phyloP scores from a whole-genome alignment of 92 coral and sea anemone genomes.

The Siderastrea siderea region DNA sequence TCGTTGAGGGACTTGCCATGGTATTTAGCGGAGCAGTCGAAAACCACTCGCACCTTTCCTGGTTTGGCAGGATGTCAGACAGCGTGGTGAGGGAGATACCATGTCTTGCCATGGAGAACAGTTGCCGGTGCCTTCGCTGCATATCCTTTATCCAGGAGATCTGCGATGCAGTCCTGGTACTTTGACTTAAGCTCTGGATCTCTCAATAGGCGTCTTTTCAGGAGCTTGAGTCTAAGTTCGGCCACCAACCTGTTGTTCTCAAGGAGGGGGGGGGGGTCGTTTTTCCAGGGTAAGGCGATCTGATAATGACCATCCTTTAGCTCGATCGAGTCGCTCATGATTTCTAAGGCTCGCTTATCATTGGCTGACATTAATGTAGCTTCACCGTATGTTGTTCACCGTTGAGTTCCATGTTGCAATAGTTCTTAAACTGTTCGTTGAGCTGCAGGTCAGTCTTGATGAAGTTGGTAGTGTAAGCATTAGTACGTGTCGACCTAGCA shows the following conservation, averaged over 20 bases:
- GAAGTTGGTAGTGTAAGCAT: conserved; percentile 50
- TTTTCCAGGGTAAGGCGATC: conserved; percentile 65
- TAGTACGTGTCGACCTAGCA: background rate
- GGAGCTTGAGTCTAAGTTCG: background rate
- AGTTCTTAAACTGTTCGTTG: conserved; percentile 45
- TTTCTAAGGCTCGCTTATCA: conserved; percentile 43
- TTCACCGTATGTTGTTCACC: conserved; percentile 44
- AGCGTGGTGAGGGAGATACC: conserved; percentile 71
- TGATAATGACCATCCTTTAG: conserved; percentile 70
- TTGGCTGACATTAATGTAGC: conserved; percentile 51
- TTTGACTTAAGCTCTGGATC: conserved; percentile 47
- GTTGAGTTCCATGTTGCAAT: conserved; percentile 66
- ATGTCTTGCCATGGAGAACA: conserved; percentile 28
- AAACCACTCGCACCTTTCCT: conserved; percentile 67
- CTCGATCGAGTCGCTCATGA: conserved; percentile 62
- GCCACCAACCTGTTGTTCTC: conserved; percentile 45
- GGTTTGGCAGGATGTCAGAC: conserved; percentile 41
- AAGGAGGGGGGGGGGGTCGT: conserved; percentile 41
- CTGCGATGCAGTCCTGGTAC: conserved; percentile 15
- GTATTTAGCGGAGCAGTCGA: conserved; percentile 75
- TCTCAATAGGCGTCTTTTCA: conserved; percentile 32
- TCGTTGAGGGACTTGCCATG: conserved; percentile 69
- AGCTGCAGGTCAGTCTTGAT: conserved; percentile 33
- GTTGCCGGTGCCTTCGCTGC: conserved; percentile 44
- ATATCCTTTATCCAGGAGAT: background rate